A percentile compares a stretch with the other conserved stretches of the same genome.
Evolutionary conservation across 2,113 vertebrate species (phyloP).

Genomic region (Amia ocellicauda): DNA sequence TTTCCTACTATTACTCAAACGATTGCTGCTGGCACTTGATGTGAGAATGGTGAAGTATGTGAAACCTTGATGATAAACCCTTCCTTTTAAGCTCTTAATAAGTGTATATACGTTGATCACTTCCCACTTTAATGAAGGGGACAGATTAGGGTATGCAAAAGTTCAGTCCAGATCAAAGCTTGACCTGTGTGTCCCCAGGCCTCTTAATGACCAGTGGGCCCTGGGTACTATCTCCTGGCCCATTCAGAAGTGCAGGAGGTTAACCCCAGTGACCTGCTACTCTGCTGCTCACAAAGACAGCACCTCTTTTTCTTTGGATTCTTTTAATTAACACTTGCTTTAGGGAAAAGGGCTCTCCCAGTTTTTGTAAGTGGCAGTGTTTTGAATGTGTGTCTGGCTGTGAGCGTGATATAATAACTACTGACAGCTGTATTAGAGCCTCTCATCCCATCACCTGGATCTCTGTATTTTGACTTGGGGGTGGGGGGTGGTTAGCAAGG

Average conservation of each 20-base stretch:
- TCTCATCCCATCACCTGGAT: slow-evolving; percentile 81
- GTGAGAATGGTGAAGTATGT: neutral
- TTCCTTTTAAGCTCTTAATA: slow-evolving; percentile 53
- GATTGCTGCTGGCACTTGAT: no score
- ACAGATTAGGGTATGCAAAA: slow-evolving; percentile 29
- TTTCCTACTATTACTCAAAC: no score
- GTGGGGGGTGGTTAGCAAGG: slow-evolving; percentile 65
- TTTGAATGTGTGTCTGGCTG: slow-evolving; percentile 65
- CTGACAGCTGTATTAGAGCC: slow-evolving; percentile 93
- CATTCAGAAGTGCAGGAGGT: slow-evolving; percentile 54
- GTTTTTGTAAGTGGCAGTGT: slow-evolving; percentile 55
- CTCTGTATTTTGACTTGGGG: slow-evolving; percentile 75
- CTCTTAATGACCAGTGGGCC: slow-evolving; percentile 57
- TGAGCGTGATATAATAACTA: slow-evolving; percentile 91
- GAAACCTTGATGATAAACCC: slow-evolving; percentile 47
- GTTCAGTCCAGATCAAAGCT: slow-evolving; percentile 55
- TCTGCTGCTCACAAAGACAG: slow-evolving; percentile 64
- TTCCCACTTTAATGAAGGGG: slow-evolving; percentile 57
- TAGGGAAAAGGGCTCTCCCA: slow-evolving; percentile 55
- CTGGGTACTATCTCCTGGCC: slow-evolving; percentile 49
- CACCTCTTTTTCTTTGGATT: slow-evolving; percentile 71
- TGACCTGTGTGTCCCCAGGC: slow-evolving; percentile 53
- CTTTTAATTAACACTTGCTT: slow-evolving; percentile 80
- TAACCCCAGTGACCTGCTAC: slow-evolving; percentile 59
- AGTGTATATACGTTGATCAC: slow-evolving; percentile 66